These are phyloP conservation scores for Parthenolecanium corni DNA, from an alignment of 2,888 invertebrate genomes.

Conservation along the genomic window DNA sequence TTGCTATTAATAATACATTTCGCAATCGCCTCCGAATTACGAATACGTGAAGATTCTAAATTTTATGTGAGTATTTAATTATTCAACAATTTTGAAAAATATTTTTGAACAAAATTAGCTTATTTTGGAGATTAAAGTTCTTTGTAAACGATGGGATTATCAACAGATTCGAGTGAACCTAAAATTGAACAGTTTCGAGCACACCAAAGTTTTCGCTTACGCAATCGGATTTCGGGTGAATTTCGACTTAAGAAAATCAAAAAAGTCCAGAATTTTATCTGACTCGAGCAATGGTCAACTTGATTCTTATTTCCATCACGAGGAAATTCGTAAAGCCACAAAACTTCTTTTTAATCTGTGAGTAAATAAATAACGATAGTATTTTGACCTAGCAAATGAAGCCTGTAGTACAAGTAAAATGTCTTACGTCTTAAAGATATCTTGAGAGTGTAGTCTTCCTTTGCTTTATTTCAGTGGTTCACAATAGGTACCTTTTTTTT, in stretches of 20 bases:
- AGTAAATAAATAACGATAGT: too few species aligned
- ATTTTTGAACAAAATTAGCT: too few species aligned
- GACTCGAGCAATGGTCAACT: not conserved
- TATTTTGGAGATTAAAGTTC: not conserved
- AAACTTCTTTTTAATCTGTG: slow-evolving; percentile 11
- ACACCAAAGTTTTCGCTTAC: slow-evolving; percentile 15
- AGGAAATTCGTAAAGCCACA: slow-evolving; percentile 7
- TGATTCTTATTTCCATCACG: slow-evolving; percentile 5
- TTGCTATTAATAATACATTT: too few species aligned
- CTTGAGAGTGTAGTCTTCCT: too few species aligned
- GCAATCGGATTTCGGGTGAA: slow-evolving; percentile 19
- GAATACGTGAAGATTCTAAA: slow-evolving; percentile 21
- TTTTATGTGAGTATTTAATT: slow-evolving; percentile 17
- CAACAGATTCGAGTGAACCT: slow-evolving; percentile 7
- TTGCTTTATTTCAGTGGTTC: too few species aligned
- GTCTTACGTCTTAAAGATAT: too few species aligned
- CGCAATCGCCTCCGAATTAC: slow-evolving; percentile 15
- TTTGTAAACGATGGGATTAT: not conserved
- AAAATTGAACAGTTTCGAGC: slow-evolving; percentile 12
- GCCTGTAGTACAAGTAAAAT: too few species aligned
- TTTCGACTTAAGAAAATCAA: slow-evolving; percentile 18
- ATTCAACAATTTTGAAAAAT: too few species aligned
- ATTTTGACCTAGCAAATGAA: too few species aligned
- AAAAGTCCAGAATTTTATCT: not conserved
- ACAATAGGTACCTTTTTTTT: too few species aligned